Conservation (phyloP, 2,113 vertebrate genomes). For the Centropus bengalensis region DNA sequence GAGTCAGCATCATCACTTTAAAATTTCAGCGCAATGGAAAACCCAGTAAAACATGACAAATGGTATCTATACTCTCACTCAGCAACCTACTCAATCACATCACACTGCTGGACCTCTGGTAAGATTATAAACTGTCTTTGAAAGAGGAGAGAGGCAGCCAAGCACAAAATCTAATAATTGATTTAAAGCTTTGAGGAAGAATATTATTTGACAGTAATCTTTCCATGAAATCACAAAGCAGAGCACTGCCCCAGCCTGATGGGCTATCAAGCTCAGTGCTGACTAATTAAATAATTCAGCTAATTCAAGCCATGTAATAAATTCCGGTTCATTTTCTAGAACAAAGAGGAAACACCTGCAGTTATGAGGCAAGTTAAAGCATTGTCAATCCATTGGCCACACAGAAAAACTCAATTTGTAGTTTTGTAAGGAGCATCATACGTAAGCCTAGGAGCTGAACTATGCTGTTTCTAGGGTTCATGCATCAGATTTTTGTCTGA, state of each 20-base stretch:
- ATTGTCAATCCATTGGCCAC: not conserved
- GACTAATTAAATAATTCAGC: not conserved
- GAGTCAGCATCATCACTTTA: not conserved
- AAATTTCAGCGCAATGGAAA: not conserved
- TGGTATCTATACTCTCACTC: not conserved
- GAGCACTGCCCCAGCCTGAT: not conserved
- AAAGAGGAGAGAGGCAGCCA: not conserved
- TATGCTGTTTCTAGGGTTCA: fast-evolving
- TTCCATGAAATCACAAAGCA: not conserved
- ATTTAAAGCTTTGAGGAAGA: not conserved
- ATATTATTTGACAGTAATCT: not conserved
- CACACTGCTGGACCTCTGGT: not conserved
- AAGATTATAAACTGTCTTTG: not conserved
- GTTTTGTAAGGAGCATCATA: fast-evolving
- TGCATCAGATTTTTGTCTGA: fast-evolving
- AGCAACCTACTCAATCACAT: not conserved
- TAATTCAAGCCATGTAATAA: not conserved
- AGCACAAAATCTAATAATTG: not conserved
- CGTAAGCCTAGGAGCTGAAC: fast-evolving
- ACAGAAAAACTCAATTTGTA: fast-evolving
- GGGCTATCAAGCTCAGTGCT: not conserved
- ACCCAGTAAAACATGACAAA: not conserved
- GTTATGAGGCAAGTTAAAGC: not conserved
- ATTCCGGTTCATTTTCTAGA: not conserved
- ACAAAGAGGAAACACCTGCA: not conserved